Evolutionary conservation across 2,113 vertebrate genomes (phyloP), one percentile per base, ranked within the genome.

Genomic region (Tenebrosternarchus preto): DNA sequence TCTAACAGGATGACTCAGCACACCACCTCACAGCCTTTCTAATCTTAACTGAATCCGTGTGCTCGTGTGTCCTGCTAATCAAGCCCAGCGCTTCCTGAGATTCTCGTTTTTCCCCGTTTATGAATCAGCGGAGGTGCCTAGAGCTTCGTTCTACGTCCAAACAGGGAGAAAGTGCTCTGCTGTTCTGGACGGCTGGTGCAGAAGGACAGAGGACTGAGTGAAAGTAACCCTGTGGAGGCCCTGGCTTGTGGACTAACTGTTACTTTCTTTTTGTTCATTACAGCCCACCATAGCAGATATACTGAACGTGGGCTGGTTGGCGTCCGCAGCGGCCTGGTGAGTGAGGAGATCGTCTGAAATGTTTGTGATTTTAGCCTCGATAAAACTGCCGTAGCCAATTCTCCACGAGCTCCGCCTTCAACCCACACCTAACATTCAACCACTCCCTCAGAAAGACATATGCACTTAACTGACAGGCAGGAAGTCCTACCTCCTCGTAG

Each of bases 301-400:
- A 78, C 87, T 99, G 83, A 95, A 94, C 22, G 80, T 99, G 50
- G 96, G 96, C 81, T 99, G 97, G 97, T 99, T 96, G 95, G 95
- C 95, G 0, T 95, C 97, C 0, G 95, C 96, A 85, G 95, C 95
- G 46, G 93, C 97, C 68, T 99, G 97, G 97, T 99, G 90, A 95
- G 97, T 88, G 31, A 53, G 61, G 27, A 16, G 4, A 22, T 27
- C 17, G 36, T 79, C 24, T 43, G 20, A 77, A 55, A 67, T 17
- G 31, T 39, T 22, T 68, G n/a, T 33, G 11, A 9, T 15, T 20
- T 20, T 66, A 64, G 15, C 43, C 43, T 50, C 11, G 12, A 15
- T 50, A 50, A 50, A 50, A 12, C 43, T 50, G 12, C 43, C 15
- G 43, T 50, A 50, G 43, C 11, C 12, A 15, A 50, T 50, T 50